Percentiles rank a stretch among this genome's conserved stretches.
Evolutionary conservation across 2,797 vertebrate genomes (phyloP).

Genomic region (Arremon brunneinucha): DNA sequence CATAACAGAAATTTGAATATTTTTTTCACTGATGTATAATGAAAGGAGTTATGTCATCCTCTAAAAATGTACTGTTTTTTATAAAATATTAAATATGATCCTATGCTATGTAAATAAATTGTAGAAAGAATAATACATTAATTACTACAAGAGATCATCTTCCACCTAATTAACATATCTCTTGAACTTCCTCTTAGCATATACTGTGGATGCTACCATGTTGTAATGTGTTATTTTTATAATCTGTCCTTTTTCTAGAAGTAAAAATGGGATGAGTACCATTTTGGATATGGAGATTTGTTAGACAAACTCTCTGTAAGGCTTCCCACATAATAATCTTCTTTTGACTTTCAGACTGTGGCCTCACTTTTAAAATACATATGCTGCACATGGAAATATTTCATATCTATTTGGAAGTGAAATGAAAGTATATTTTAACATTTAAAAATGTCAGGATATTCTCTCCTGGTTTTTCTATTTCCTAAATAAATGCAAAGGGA

Average conservation of each 20-base stretch:
- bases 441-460: constrained; percentile 32
- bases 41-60: not conserved
- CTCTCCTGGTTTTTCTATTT: not conserved
- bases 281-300: constrained; percentile 14
- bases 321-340: constrained; percentile 9
- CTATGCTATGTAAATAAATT: not conserved
- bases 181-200: not conserved
- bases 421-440: constrained; percentile 39
- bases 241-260: constrained; percentile 10
- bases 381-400: constrained; percentile 25
- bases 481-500: not conserved
- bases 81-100: not conserved
- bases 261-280: not conserved
- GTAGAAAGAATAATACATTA: not conserved
- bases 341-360: constrained; percentile 18
- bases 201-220: not conserved
- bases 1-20: not conserved
- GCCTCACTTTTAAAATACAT: constrained; percentile 16
- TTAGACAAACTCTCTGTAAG: not conserved
- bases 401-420: constrained; percentile 4
- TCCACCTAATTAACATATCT: not conserved
- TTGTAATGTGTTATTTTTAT: constrained; percentile 11
- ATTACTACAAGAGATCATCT: not conserved
- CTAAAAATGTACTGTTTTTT: not conserved
- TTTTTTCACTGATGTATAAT: not conserved